These are phyloP conservation scores for Eristalis intricaria DNA, from an alignment of 2,888 invertebrate genomes.

Conservation along the genomic window DNA sequence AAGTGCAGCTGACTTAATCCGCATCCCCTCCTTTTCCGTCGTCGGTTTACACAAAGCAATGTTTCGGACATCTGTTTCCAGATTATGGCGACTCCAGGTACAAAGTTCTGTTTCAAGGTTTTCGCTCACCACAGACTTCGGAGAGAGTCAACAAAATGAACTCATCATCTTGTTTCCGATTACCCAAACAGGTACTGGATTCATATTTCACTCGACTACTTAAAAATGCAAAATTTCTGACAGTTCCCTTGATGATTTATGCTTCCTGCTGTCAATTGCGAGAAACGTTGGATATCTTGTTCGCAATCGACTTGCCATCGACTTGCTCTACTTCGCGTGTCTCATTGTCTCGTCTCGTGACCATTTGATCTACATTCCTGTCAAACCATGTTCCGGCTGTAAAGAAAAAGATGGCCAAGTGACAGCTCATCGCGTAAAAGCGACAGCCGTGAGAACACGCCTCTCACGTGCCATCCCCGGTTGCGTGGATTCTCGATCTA, in stretches of 20 bases:
- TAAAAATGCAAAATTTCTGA: not conserved
- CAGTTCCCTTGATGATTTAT: not conserved
- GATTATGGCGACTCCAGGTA: no score
- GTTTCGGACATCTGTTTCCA: no score
- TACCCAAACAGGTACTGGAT: not conserved
- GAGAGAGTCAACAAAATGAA: no score
- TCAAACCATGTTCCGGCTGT: conserved; percentile 12
- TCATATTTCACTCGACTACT: not conserved
- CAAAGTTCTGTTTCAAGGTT: no score
- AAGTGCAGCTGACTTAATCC: no score
- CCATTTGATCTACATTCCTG: not conserved
- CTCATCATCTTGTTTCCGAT: no score
- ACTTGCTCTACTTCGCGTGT: not conserved
- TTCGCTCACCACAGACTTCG: no score
- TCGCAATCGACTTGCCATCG: not conserved
- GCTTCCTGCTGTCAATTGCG: not conserved
- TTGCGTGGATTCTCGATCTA: conserved; percentile 13
- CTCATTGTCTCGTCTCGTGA: not conserved
- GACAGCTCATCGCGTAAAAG: conserved; percentile 1
- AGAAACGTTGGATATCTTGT: not conserved
- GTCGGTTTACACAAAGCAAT: no score
- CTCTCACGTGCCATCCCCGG: not conserved
- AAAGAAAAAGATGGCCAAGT: not conserved
- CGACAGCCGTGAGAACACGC: not conserved
- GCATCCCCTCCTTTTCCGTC: no score